Conservation (phyloP, 2,113 vertebrate species). For the Brachypteracias leptosomus region DNA sequence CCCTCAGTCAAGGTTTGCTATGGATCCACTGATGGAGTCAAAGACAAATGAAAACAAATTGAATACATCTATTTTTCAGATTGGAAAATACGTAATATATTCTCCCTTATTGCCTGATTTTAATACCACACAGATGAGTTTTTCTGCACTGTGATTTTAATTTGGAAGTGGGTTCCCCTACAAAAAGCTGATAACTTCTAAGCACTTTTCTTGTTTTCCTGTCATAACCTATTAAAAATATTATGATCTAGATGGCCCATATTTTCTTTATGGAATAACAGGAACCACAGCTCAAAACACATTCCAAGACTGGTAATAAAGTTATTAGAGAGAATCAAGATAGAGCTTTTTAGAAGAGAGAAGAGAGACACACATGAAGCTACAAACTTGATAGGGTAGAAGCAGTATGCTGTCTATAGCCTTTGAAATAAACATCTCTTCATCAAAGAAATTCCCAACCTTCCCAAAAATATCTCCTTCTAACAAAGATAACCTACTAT, state of each 20-base stretch:
- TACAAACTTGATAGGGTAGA: not conserved
- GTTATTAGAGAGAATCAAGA: not conserved
- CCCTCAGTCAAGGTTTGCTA: not conserved
- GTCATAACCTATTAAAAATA: not conserved
- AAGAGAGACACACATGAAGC: not conserved
- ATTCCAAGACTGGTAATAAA: not conserved
- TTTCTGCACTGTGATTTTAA: not conserved
- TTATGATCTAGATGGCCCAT: accelerated
- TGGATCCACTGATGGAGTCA: not conserved
- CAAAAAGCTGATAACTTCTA: not conserved
- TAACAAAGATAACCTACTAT: not conserved
- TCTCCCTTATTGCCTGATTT: not conserved
- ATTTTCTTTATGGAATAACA: not conserved
- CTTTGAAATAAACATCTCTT: not conserved
- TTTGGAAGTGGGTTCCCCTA: not conserved
- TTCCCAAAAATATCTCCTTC: not conserved
- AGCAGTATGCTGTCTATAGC: not conserved
- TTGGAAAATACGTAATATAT: not conserved
- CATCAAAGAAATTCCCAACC: not conserved
- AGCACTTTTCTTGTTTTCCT: not conserved
- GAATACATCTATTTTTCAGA: not conserved
- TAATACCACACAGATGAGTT: not conserved
- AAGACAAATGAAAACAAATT: not conserved
- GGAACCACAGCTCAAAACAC: not conserved
- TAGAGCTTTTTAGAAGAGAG: not conserved